Base-by-base conservation (phyloP, 2,113 vertebrate genomes). In the Psephotus haematonotus region DNA sequence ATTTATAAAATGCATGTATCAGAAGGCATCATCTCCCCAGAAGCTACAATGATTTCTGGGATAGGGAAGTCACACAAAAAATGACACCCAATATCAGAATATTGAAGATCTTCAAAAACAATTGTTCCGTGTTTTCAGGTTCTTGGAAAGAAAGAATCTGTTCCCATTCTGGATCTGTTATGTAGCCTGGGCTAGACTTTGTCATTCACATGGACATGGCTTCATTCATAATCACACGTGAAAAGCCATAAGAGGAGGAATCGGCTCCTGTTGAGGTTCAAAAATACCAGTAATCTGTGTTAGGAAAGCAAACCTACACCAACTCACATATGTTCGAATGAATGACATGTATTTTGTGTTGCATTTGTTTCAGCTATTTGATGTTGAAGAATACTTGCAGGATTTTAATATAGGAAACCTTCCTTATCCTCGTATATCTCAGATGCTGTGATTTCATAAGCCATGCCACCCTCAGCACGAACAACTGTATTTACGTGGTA, bases 401-500 rank as follows among this genome's bases (percentile, higher is more conserved):
- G 60, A 81, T 13, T 19, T 19, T 50, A 77, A 59, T 22, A 39
- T 0, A 89, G 13, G 29, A 78, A 89, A 44, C 22, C 12, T 64
- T 82, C 39, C 19, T 70, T 81, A 52, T 20, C 41, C 64, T 49
- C 27, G 19, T 35, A 16, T 7, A 55, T 33, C 72, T 83, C 64
- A 81, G n/a, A 63, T 6, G 4, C 9, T 12, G 33, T 53, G 41
- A 41, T 63, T 94, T 77, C 57, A 77, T 10, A 67, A 76, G 25
- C 49, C 25, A 10, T 20, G 17, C 9, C 37, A 52, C 52, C 11
- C 49, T 74, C 46, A 81, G 72, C 19, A n/a, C 0, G 0, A 88
- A 79, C 57, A 85, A 37, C 28, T 11, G 4, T 47, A 41, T 67
- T 67, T 43, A 77, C 24, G 10, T 5, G 4, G 60, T 20, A 49